A percentile compares a stretch with the other conserved stretches of the same genome.
Conservation (phyloP, 2,113 vertebrate species). For the Oceanites oceanicus region DNA sequence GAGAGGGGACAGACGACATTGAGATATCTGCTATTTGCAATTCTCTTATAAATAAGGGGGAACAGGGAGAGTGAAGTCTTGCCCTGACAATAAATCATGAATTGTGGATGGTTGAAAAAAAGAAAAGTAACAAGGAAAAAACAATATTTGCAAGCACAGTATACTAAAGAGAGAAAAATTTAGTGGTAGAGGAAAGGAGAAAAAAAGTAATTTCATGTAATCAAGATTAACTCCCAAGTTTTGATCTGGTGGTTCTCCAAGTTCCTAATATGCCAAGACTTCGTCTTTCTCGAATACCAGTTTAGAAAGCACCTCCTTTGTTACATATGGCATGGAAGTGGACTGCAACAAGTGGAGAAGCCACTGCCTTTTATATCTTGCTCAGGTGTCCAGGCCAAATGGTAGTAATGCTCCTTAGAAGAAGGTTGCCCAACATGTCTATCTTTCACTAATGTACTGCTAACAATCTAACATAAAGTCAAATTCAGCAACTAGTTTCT, state of each 20-base stretch:
- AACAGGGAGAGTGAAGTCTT: background rate
- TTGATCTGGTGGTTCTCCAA: background rate
- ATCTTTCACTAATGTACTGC: background rate
- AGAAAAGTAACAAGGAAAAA: background rate
- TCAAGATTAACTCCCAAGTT: background rate
- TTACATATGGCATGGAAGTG: background rate
- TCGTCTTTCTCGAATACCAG: background rate
- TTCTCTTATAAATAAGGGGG: background rate
- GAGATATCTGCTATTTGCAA: background rate
- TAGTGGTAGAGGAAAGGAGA: background rate
- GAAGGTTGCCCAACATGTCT: background rate
- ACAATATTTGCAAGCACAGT: background rate
- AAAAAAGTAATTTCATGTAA: background rate
- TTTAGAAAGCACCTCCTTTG: background rate
- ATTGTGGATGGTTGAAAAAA: background rate
- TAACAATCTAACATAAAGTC: background rate
- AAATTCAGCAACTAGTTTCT: background rate
- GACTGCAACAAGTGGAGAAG: background rate
- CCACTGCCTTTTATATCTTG: background rate
- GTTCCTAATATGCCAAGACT: background rate
- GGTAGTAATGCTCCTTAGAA: background rate
- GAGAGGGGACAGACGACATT: background rate
- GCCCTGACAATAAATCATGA: background rate
- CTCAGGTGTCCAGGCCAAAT: background rate
- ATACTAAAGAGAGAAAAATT: background rate